A percentile compares a stretch with the other conserved stretches of the same genome.
Evolutionary conservation across 2,113 vertebrate species (phyloP).

Genomic region (Petaurus breviceps): DNA sequence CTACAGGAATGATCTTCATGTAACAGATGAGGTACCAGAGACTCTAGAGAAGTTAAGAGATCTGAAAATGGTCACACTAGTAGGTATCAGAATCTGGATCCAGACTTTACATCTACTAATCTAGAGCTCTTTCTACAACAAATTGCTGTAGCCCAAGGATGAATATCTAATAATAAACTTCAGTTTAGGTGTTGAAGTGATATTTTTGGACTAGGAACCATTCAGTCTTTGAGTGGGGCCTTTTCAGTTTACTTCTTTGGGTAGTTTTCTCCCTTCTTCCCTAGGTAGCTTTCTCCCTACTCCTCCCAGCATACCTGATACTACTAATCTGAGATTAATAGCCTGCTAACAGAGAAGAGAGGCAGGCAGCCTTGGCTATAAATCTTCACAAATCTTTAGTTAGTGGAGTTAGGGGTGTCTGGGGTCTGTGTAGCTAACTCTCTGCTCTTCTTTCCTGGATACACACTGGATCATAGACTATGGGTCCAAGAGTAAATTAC

Average conservation of each 20-base stretch:
- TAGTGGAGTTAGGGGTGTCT: not conserved
- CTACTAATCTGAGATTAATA: constrained; percentile 75
- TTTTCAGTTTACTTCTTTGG: not conserved
- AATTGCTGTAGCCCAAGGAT: not conserved
- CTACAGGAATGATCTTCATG: no score
- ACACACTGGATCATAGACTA: not conserved
- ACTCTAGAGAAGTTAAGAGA: not conserved
- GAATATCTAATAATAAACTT: not conserved
- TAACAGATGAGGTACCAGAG: no score
- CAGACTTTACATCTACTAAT: not conserved
- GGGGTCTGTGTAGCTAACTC: no score
- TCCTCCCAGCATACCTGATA: constrained; percentile 57
- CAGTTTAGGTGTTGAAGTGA: not conserved
- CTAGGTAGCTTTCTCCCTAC: not conserved
- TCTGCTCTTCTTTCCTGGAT: not conserved
- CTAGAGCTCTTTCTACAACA: not conserved
- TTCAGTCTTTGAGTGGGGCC: not conserved
- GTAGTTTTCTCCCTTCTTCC: no score
- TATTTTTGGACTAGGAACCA: not conserved
- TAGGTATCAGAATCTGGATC: not conserved
- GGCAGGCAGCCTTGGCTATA: no score
- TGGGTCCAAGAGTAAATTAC: not conserved
- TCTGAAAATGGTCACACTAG: not conserved
- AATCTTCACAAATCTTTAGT: not conserved
- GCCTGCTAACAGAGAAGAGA: constrained; percentile 53